These are phyloP conservation scores for Sogatella furcifera DNA, from an alignment of 1,140 invertebrate species.

Conservation along the genomic window DNA sequence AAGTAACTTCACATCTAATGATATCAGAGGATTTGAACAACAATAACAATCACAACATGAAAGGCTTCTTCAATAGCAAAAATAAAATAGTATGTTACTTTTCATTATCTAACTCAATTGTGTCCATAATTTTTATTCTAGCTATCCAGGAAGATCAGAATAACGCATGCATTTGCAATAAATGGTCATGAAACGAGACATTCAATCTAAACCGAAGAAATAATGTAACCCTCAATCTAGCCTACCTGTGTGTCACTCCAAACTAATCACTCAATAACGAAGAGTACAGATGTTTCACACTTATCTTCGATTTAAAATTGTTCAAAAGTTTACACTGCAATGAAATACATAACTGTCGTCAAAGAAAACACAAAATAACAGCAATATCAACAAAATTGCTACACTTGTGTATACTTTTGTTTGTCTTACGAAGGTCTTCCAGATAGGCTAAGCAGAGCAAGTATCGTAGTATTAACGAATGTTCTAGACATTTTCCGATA, in stretches of 20 bases:
- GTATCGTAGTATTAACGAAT: not conserved
- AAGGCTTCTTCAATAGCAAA: no score
- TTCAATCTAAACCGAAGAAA: no score
- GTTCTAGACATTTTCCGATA: conserved; percentile 3
- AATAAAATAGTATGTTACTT: no score
- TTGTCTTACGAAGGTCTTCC: conserved; percentile 3
- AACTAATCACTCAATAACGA: not conserved
- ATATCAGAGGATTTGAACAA: no score
- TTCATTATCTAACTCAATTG: no score
- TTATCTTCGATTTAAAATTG: not conserved
- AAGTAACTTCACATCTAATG: no score
- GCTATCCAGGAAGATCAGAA: no score
- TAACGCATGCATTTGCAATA: no score
- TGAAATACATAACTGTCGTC: not conserved
- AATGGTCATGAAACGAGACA: no score
- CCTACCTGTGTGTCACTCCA: not conserved
- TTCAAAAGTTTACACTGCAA: not conserved
- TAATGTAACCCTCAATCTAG: no score
- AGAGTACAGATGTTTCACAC: not conserved
- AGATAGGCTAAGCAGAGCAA: conserved; percentile 1
- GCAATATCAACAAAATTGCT: not conserved
- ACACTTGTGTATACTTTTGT: conserved; percentile 2
- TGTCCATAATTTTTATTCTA: no score
- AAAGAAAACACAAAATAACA: not conserved
- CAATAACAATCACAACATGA: no score